Conservation (phyloP, 2,113 vertebrate species). For the Antechinus flavipes region DNA sequence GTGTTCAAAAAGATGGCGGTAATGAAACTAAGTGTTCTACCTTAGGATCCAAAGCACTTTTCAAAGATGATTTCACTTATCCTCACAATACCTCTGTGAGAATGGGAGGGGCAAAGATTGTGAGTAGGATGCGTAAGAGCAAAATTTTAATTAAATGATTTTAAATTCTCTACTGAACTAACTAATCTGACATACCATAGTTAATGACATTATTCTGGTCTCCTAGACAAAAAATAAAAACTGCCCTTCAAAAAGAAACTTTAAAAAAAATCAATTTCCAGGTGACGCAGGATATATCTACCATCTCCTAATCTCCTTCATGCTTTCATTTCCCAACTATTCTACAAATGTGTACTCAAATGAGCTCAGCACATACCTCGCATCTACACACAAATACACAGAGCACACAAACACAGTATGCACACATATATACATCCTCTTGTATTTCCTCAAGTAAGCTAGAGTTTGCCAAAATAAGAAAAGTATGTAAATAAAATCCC, state of each 20-base stretch:
- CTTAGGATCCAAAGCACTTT: slow-evolving; percentile 24
- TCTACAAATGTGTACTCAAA: not conserved
- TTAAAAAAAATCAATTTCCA: not conserved
- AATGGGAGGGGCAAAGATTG: not conserved
- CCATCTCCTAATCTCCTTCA: not conserved
- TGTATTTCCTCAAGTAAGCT: not conserved
- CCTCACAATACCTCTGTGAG: not conserved
- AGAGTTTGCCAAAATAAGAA: not conserved
- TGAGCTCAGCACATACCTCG: not conserved
- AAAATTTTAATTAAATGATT: slow-evolving; percentile 29
- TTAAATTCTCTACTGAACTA: slow-evolving; percentile 23
- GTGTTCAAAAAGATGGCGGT: slow-evolving; percentile 24
- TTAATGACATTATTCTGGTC: not conserved
- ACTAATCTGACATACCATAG: not conserved
- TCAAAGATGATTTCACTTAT: slow-evolving; percentile 37
- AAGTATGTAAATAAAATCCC: slow-evolving; percentile 7
- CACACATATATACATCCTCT: not conserved
- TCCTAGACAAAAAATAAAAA: not conserved
- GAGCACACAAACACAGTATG: too few species aligned
- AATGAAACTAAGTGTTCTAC: slow-evolving; percentile 29
- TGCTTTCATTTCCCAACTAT: not conserved
- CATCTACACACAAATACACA: too few species aligned
- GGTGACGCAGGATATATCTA: not conserved
- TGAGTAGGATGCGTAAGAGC: not conserved
- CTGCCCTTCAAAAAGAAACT: not conserved